Percentiles rank a stretch among this genome's conserved stretches.
Conservation (phyloP, 2,888 invertebrate species). For the Habroteleia sp. region DNA sequence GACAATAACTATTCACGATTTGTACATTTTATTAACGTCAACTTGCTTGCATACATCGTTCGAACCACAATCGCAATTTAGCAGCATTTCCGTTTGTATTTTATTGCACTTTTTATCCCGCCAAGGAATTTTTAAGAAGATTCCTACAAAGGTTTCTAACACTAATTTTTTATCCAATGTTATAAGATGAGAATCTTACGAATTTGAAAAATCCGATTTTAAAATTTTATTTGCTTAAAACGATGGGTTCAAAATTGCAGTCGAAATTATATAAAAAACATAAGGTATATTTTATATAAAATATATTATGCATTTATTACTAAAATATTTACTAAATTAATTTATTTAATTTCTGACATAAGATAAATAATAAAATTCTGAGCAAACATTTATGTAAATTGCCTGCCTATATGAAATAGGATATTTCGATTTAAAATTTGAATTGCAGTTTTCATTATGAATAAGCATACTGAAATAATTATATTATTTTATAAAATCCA, state of each 20-base stretch:
- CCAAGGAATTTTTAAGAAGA: constrained; percentile 58
- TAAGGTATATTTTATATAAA: constrained; percentile 52
- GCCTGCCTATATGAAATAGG: no score
- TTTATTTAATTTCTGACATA: constrained; percentile 28
- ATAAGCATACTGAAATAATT: background rate
- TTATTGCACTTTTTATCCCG: constrained; percentile 65
- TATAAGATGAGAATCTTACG: constrained; percentile 53
- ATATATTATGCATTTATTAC: constrained; percentile 51
- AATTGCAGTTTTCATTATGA: background rate
- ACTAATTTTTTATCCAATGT: constrained; percentile 61
- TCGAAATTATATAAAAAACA: constrained; percentile 60
- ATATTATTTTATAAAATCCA: constrained; percentile 24
- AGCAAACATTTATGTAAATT: constrained; percentile 20
- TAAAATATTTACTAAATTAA: constrained; percentile 56
- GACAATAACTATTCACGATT: constrained; percentile 45
- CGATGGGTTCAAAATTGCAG: constrained; percentile 28
- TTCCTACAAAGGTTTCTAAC: constrained; percentile 60
- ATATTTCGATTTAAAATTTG: constrained; percentile 12
- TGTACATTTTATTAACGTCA: constrained; percentile 64
- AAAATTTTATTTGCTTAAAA: constrained; percentile 30
- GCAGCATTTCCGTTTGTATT: constrained; percentile 55
- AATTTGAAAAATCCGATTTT: constrained; percentile 51
- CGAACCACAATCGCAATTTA: constrained; percentile 62
- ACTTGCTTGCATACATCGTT: constrained; percentile 63
- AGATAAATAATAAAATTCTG: no score